These are phyloP conservation scores for Dicranocentrus wangi DNA, from an alignment of 2,888 invertebrate genomes.

Conservation along the genomic window DNA sequence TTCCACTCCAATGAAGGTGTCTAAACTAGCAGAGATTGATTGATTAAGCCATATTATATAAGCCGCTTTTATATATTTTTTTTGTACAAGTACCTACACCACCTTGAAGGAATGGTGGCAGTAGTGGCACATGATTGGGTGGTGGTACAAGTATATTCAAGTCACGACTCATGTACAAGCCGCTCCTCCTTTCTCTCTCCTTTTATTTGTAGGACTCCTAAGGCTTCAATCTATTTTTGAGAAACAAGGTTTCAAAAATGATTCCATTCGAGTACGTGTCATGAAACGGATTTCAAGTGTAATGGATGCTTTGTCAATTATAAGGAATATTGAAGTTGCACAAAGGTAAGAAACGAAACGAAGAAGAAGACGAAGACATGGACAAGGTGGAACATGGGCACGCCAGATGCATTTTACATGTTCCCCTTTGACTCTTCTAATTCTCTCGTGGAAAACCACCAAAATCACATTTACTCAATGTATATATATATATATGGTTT, in stretches of 20 bases:
- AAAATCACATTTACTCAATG: neutral
- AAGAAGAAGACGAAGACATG: too few species aligned
- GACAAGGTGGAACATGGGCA: neutral
- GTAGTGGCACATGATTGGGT: too few species aligned
- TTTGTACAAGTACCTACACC: neutral
- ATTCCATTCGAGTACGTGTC: constrained; percentile 88
- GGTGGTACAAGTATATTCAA: too few species aligned
- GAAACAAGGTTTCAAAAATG: constrained; percentile 87
- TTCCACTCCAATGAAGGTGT: constrained; percentile 93
- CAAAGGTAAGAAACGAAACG: constrained; percentile 78
- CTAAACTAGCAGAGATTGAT: constrained; percentile 74
- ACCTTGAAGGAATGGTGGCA: neutral
- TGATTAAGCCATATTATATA: constrained; percentile 24
- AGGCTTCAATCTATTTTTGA: constrained; percentile 95
- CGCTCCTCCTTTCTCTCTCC: neutral
- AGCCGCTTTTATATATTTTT: neutral
- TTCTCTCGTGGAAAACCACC: neutral
- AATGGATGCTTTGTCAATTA: constrained; percentile 90
- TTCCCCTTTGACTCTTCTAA: neutral
- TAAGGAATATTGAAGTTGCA: constrained; percentile 87
- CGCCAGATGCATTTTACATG: neutral
- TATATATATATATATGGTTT: neutral
- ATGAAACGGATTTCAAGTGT: constrained; percentile 91
- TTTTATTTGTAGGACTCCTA: constrained; percentile 83
- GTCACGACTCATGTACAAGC: neutral